Percentiles rank a stretch among this genome's conserved stretches.
These are phyloP conservation scores for Macquaria australasica DNA, from an alignment of 2,113 vertebrate genomes.

Conservation along the genomic window DNA sequence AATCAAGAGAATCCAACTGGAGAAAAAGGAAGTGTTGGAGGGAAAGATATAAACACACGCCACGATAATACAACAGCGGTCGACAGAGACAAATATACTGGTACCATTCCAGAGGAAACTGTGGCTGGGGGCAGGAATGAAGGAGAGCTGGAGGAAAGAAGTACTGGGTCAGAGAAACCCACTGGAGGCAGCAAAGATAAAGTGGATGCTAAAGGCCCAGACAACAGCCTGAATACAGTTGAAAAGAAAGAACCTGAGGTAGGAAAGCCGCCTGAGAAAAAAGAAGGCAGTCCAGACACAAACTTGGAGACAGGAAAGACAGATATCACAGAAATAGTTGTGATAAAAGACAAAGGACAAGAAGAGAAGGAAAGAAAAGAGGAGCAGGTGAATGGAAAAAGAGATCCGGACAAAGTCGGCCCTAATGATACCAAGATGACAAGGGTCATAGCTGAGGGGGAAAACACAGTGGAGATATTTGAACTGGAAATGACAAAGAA, in stretches of 20 bases:
- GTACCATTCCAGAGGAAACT: constrained; percentile 59
- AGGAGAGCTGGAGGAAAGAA: constrained; percentile 50
- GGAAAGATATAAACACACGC: constrained; percentile 48
- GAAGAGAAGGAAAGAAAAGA: constrained; percentile 74
- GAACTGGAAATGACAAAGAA: constrained; percentile 69
- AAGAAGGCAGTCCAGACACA: constrained; percentile 32
- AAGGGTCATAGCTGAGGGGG: constrained; percentile 43
- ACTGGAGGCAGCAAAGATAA: constrained; percentile 55
- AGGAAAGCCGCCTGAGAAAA: constrained; percentile 42
- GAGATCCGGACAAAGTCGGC: constrained; percentile 63
- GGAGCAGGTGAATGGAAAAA: constrained; percentile 74
- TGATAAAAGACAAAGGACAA: constrained; percentile 77
- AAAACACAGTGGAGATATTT: constrained; percentile 68
- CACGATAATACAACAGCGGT: constrained; percentile 61
- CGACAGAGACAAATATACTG: constrained; percentile 56
- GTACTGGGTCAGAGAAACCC: constrained; percentile 51
- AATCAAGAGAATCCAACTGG: constrained; percentile 51
- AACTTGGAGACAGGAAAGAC: constrained; percentile 46
- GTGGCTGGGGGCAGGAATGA: constrained; percentile 44
- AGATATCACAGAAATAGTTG: constrained; percentile 45
- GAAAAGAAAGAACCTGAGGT: constrained; percentile 52
- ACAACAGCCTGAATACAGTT: constrained; percentile 63
- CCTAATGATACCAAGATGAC: constrained; percentile 76
- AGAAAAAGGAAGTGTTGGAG: constrained; percentile 42
- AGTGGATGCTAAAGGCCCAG: constrained; percentile 45